Base-by-base conservation (phyloP, 37 sponge, comb jelly and placozoan species). In the Aplysina aerophoba region DNA sequence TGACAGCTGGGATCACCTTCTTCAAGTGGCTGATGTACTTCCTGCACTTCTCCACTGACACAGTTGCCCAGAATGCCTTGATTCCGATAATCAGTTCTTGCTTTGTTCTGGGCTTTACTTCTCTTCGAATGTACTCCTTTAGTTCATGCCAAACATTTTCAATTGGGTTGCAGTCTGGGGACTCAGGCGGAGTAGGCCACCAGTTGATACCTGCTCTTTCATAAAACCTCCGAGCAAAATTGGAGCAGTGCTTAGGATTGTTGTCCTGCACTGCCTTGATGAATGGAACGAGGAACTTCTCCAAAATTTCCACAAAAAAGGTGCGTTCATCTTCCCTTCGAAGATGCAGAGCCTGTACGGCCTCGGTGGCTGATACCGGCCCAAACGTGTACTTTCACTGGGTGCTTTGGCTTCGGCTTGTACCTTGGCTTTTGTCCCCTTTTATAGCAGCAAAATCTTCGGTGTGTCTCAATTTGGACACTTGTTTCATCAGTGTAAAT, bases 111-210 rank as follows among this genome's bases (percentile, higher is more conserved):
- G 84, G 84, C 84, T 83, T 83, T 55, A 83, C 84, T 33, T 65
- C 84, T 44, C 84, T 31, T 39, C 84, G 53, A 25, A 68, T 83
- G 54, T 25, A 82, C 37, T 82, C 82, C 38, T 82, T 82, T 20
- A 82, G 65, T 40, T 82, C 65, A 61, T 82, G 82, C 84, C 84
- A 83, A 12, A 83, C 15, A 41, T 83, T 83, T 33, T 68, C 84
- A 27, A 85, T 85, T 60, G 85, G 85, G 63, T 85, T 85, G n/a
- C 73, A 34, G 56, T 86, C 87, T 0, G 87, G 87, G 35, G 56
- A 54, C 55, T 80, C 87, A 14, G 87, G 67, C 11, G 87, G 87
- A 19, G 87, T 86, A 36, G 63, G 36, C 87, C 87, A 86, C 87
- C 87, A 86, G 35, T 86, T 86, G 66, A 86, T 54, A 17, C 80